Percentiles rank a stretch among this genome's conserved stretches.
Conservation (phyloP, 2,888 invertebrate genomes). For the Nomada lathburiana region DNA sequence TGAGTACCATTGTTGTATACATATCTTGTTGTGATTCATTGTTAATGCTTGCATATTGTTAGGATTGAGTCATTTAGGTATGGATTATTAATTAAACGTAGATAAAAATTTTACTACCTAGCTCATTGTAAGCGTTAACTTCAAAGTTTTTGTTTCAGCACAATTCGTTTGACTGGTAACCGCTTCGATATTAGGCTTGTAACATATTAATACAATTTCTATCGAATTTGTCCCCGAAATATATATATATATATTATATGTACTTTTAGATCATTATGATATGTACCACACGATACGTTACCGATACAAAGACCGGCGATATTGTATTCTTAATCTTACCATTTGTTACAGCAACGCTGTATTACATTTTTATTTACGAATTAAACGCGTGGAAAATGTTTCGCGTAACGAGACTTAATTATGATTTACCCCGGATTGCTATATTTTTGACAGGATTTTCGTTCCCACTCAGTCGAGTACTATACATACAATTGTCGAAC, state of each 20-base stretch:
- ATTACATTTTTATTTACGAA: constrained; percentile 3
- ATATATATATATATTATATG: constrained; percentile 46
- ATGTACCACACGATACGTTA: constrained; percentile 49
- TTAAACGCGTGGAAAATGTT: background rate
- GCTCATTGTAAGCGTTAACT: constrained; percentile 80
- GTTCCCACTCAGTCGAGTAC: constrained; percentile 1
- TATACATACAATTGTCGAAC: background rate
- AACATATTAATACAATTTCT: constrained; percentile 40
- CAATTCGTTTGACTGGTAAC: constrained; percentile 81
- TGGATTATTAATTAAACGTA: constrained; percentile 84
- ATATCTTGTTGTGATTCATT: constrained; percentile 85
- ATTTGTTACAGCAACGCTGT: constrained; percentile 52
- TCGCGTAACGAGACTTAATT: background rate
- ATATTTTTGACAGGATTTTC: background rate
- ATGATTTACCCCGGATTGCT: background rate
- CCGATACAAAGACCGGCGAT: constrained; percentile 42
- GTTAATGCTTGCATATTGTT: constrained; percentile 85
- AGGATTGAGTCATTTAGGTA: constrained; percentile 85
- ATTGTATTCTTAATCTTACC: constrained; percentile 22
- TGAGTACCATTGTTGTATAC: constrained; percentile 84
- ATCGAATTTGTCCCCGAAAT: constrained; percentile 55
- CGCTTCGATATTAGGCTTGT: constrained; percentile 75
- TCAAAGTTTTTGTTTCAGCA: constrained; percentile 82
- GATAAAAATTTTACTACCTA: constrained; percentile 81
- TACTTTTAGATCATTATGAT: constrained; percentile 50